phyloP scores from a whole-genome alignment of 2,113 vertebrate genomes.

The Xiphophorus maculatus region DNA sequence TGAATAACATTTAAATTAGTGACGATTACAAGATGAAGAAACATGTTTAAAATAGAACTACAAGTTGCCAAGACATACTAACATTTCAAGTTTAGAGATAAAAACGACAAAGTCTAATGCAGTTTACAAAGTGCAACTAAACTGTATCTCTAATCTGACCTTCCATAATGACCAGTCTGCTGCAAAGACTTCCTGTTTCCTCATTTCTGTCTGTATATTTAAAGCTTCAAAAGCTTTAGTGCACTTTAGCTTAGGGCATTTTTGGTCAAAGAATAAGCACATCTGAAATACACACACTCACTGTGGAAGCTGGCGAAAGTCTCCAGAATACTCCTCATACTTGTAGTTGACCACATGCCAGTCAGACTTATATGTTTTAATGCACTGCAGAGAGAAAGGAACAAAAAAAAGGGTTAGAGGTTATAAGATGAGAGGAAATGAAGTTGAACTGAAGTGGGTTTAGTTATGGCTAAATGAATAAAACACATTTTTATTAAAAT shows the following conservation, averaged over 20 bases:
- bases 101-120: background rate
- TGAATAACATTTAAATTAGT: background rate
- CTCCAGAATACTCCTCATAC: conserved; percentile 97
- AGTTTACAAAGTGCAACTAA: background rate
- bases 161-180: background rate
- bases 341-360: conserved; percentile 96
- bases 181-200: background rate
- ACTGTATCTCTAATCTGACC: background rate
- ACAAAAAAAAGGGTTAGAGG: background rate
- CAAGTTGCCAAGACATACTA: background rate
- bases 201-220: background rate
- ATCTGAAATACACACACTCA: conserved; percentile 69
- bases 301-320: conserved; percentile 96
- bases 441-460: background rate
- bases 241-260: no score
- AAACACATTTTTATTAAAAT: no score
- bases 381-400: conserved; percentile 82
- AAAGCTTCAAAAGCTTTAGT: background rate
- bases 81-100: background rate
- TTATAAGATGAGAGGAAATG: conserved; percentile 3
- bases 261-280: background rate
- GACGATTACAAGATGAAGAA: background rate
- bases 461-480: background rate
- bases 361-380: conserved; percentile 96
- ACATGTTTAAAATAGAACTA: background rate